phyloP scores from a whole-genome alignment of 1,140 invertebrate genomes.

The Drosophila parvula region DNA sequence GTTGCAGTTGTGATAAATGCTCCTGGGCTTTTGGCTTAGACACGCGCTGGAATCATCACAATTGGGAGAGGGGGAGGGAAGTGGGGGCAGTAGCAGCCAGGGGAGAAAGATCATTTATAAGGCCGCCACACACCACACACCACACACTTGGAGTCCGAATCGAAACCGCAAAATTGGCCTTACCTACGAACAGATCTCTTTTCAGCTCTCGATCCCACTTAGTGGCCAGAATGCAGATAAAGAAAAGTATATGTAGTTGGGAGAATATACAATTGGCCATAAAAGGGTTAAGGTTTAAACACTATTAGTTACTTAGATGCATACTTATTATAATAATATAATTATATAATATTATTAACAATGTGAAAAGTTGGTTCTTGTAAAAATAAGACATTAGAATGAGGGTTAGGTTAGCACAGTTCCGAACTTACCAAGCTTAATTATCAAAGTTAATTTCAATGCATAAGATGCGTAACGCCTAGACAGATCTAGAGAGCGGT shows the following conservation, averaged over 20 bases:
- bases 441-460: too few relatives aligned
- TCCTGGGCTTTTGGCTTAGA: conserved; percentile 51
- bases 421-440: too few relatives aligned
- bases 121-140: background rate
- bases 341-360: too few relatives aligned
- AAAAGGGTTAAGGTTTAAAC: too few relatives aligned
- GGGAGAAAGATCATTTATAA: conserved; percentile 30
- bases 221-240: conserved; percentile 2
- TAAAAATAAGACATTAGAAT: too few relatives aligned
- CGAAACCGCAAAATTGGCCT: conserved; percentile 48
- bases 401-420: too few relatives aligned
- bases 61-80: background rate
- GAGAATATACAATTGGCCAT: too few relatives aligned
- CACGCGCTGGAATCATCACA: conserved; percentile 46
- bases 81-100: background rate
- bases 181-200: conserved; percentile 7
- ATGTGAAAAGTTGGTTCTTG: too few relatives aligned
- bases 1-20: conserved; percentile 64
- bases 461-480: too few relatives aligned
- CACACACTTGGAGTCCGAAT: background rate
- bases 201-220: conserved; percentile 30
- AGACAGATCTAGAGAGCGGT: too few relatives aligned
- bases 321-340: too few relatives aligned
- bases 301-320: too few relatives aligned
- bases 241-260: background rate